Base-by-base conservation (phyloP, 2,888 invertebrate species). In the Drosophila koepferae region DNA sequence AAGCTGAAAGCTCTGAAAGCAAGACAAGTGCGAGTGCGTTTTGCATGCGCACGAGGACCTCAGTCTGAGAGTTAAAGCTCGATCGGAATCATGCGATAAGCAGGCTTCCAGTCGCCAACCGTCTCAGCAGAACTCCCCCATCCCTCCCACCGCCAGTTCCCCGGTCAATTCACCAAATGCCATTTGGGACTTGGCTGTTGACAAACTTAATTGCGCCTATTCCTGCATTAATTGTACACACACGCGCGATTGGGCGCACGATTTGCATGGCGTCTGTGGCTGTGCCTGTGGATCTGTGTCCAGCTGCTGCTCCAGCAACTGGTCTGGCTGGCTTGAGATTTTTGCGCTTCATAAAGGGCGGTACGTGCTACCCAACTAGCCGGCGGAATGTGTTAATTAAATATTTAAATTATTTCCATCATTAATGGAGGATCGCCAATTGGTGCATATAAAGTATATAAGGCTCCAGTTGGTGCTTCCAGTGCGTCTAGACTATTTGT, bases 121-220 rank as follows among this genome's bases (percentile, higher is more conserved):
- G 14, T 14, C 46, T 16, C 46, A 16, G 28, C 18, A 18, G 12
- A 4, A 4, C 23, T 23, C 23, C 23, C 3, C 38, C 28, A 28
- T 1, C 7, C 7, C 53, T 8, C 49, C 14, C 2, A 28, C 28
- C 6, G 23, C 0, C 46, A 8, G n/a, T 18, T 6, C 36, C 23
- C 1, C 23, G 5, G 1, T 5, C 38, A 20, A n/a, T 55, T n/a
- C 41, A 12, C 55, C 46, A 64, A 51, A 49, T 23, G 61, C 51
- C 69, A 68, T 68, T 65, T 44, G 62, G 55, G 55, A 28, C 56
- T 64, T 63, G 28, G 7, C 6, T 28, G 73, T 89, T 82, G 87
- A 86, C 86, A 90, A 86, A 86, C 88, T 89, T 86, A 87, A 89
- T 88, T 89, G 89, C 88, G 80, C 86, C 90, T 89, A 89, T 87